phyloP scores from a whole-genome alignment of 1,140 invertebrate species.

The Harpegnathos saltator region DNA sequence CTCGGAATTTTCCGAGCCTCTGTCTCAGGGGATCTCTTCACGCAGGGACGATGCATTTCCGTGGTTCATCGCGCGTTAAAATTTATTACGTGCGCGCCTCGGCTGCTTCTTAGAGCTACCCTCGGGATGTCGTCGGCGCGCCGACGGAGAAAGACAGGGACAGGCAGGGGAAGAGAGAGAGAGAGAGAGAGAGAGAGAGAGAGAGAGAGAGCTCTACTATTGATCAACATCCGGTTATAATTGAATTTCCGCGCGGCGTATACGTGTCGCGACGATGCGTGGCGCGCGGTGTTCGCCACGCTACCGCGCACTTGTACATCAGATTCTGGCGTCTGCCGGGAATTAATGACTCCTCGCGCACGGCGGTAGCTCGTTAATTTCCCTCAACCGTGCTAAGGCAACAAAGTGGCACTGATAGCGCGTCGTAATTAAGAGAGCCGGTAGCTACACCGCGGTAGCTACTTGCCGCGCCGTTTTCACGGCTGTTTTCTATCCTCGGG shows the following conservation, averaged over 20 bases:
- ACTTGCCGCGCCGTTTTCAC: conserved; percentile 60
- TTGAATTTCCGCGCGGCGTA: conserved; percentile 16
- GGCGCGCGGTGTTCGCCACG: background rate
- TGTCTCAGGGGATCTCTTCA: no score
- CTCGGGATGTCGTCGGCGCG: background rate
- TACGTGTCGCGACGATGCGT: background rate
- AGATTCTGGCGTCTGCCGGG: conserved; percentile 53
- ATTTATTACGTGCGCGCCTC: no score
- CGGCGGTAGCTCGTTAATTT: conserved; percentile 68
- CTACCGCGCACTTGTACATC: conserved; percentile 60
- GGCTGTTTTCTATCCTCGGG: conserved; percentile 19
- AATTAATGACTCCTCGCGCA: conserved; percentile 64
- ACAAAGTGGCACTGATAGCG: conserved; percentile 63
- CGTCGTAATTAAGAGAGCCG: conserved; percentile 68
- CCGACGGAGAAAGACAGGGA: no score
- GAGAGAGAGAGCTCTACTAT: no score
- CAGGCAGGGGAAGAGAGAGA: no score
- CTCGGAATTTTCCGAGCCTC: no score
- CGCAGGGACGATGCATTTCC: no score
- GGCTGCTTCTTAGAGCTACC: no score
- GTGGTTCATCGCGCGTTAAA: no score
- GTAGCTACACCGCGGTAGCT: conserved; percentile 14
- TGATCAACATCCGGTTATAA: conserved; percentile 6
- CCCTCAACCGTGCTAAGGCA: conserved; percentile 62
- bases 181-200: no score